Evolutionary conservation across 2,113 vertebrate genomes (phyloP), one percentile per base, ranked within the genome.

Genomic region (Pipra filicauda): DNA sequence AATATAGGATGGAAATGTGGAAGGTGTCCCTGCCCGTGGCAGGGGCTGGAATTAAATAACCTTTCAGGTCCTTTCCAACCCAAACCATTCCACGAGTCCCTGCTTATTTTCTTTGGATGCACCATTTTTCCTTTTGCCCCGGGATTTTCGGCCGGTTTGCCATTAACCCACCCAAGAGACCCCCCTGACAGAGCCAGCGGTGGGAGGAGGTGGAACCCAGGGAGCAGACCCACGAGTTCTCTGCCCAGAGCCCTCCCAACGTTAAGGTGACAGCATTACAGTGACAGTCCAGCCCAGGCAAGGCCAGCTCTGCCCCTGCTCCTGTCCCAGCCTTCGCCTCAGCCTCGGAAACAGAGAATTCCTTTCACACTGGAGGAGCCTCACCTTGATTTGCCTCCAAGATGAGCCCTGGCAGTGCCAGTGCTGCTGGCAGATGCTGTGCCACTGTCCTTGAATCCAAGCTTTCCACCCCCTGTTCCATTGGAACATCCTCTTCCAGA

Each of bases 81-180:
- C 26, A 30, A 75, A 13, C 14, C 72, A 17, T 3, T 17, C 43
- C 3, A 15, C 20, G 8, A 20, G 46, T 46, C 19, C 8, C 37
- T 6, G 7, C 15, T 26, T 71, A 30, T 62, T 61, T 52, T 10
- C 23, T 19, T 62, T 20, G 20, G 7, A 30, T 15, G 30, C 30
- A 4, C 6, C 5, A 1, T 2, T 7, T 54, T 58, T 37, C n/a
- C 59, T 41, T 31, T 14, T 16, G 21, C 9, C 35, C 22, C 61
- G 20, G 1, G 1, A 1, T 49, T 85, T 58, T 64, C 27, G 15
- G 59, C 33, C 51, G 3, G 0, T 35, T 44, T 54, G 31, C 27
- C n/a, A 33, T 37, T 11, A 51, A 81, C 21, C 46, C 41, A 21
- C 23, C 4, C 20, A 16, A 24, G 52, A 64, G 33, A 11, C 21